Base-by-base conservation (phyloP, 2,888 invertebrate genomes). In the Plebejus anna region DNA sequence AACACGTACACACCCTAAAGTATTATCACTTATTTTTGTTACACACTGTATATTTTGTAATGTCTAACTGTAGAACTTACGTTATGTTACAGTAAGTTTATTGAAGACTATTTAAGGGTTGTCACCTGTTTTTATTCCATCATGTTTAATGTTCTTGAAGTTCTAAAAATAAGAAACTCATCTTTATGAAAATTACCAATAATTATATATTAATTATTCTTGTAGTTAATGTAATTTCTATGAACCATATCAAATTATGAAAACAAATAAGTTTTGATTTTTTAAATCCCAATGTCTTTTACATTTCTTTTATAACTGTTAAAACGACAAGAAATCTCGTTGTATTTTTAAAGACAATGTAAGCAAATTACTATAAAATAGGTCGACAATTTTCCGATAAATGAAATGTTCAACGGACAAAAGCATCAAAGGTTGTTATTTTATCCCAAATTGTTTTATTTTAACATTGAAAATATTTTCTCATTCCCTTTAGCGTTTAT, bases 391-490 rank as follows among this genome's bases (percentile, higher is more conserved):
- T 73, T 73, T 55, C 73, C 73, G 55, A 22, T 73, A 73, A 55
- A 73, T 73, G 32, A 73, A 73, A 73, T 16, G 7, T 73, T 72
- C 47, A 4, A 72, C 73, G 55, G 55, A 51, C 73, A 72, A 72
- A 66, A 13, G 72, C 51, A 13, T 51, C 73, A 55, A 73, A 73
- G 55, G 32, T 16, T 51, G 47, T 7, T 7, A 32, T 32, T 73
- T 73, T 73, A 73, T 73, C 32, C 16, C 51, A 73, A 73, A 51
- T 73, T 73, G 72, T 72, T 72, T 72, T 22, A 32, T 55, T 32
- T 28, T 47, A 51, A 32, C 55, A 55, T 32, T 55, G 55, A 55
- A 72, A 73, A 55, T 55, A 9, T 28, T 51, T 72, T 47, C 51
- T 47, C 42, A 42, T 71, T 71, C 42, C 38, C 61, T 38, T 71